Percentiles rank a stretch among this genome's conserved stretches.
phyloP scores from a whole-genome alignment of 2,113 vertebrate genomes.

The Ammodytes marinus region DNA sequence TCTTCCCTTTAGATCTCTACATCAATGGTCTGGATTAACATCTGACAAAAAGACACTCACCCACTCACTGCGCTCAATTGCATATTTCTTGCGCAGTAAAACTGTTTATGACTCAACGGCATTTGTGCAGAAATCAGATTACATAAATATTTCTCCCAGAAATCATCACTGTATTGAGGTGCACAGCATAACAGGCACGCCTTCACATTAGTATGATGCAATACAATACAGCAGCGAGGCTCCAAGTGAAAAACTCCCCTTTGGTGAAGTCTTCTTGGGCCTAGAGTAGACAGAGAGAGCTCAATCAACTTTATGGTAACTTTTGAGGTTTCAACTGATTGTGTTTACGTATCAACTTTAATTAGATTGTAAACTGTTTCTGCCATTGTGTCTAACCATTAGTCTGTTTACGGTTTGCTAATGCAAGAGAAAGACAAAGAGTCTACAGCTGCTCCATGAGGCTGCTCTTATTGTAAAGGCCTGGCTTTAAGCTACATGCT shows the following conservation, averaged over 20 bases:
- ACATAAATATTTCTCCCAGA: constrained; percentile 40
- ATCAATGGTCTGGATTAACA: constrained; percentile 68
- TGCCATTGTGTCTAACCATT: not conserved
- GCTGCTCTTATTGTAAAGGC: not conserved
- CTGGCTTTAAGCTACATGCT: not conserved
- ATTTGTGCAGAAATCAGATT: constrained; percentile 51
- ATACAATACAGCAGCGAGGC: constrained; percentile 19
- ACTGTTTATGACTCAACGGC: constrained; percentile 46
- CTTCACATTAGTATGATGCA: constrained; percentile 33
- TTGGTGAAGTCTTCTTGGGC: not conserved
- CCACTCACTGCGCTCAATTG: constrained; percentile 37
- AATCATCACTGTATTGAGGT: constrained; percentile 32
- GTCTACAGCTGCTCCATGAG: not conserved
- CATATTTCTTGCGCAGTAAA: constrained; percentile 66
- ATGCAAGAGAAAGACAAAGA: not conserved
- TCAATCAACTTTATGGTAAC: not conserved
- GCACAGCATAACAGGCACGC: constrained; percentile 36
- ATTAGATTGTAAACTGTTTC: constrained; percentile 1
- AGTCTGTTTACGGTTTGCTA: not conserved
- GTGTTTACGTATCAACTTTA: constrained; percentile 8
- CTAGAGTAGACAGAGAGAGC: not conserved
- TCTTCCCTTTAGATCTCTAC: constrained; percentile 49
- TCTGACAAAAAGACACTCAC: constrained; percentile 57
- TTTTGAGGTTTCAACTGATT: not conserved
- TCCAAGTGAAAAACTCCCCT: constrained; percentile 24